Base-by-base conservation (phyloP, 2,888 invertebrate species). In the Rhingia rostrata region DNA sequence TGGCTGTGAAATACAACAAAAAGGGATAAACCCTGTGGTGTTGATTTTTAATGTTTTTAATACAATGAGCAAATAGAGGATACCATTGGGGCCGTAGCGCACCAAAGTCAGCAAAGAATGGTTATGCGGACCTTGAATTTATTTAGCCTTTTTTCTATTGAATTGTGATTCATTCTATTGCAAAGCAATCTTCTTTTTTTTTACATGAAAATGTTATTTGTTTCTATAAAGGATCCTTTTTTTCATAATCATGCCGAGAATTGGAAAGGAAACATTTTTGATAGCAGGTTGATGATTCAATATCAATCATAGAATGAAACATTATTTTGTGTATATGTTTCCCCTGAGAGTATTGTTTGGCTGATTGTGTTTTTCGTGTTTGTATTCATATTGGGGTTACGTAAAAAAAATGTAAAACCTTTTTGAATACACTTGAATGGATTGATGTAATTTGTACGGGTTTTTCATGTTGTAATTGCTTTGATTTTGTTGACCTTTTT, bases 51-150 rank as follows among this genome's bases (percentile, higher is more conserved):
- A 72, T 37, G 53, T 5, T 53, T 45, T 12, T 73, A 73, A 73
- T 63, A 35, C 37, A 63, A 39, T 63, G 53, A 6, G 10, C 73
- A 73, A 73, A 73, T 54, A 73, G 53, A 54, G 63, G 37, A 54
- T 54, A 54, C 54, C 45, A 73, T 54, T 63, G 9, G 53, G 30
- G 56, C 22, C 22, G 22, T 22, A 51, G 14, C 22, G 39, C 30
- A 49, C 30, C 9, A 51, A 14, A 32, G 70, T 51, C 61, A 72
- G 61, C 49, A 53, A 10, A 30, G 53, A 63, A 63, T 39, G 45
- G 51, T 41, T 12, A 35, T 35, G 22, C 9, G 10, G 56, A 14
- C 63, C 63, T 64, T 64, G 22, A 5, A 30, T 32, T 33, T 43
- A 30, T 9, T 39, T 30, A 9, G 6, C 22, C 33, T 7, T 10